A percentile compares a stretch with the other conserved stretches of the same genome.
Conservation (phyloP, 1,140 invertebrate genomes). For the Drusus annulatus region DNA sequence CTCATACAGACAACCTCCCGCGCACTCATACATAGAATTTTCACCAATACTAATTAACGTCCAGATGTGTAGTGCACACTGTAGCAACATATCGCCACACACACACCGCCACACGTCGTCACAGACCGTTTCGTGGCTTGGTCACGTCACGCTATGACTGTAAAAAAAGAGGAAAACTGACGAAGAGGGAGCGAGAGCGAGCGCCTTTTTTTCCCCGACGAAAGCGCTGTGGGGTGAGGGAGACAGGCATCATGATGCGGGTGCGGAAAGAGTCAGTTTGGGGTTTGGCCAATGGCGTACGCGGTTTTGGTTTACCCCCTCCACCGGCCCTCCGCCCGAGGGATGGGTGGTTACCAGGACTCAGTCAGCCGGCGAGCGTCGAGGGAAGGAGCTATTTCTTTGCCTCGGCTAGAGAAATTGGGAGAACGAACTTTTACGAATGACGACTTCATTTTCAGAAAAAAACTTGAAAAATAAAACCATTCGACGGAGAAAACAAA, state of each 20-base stretch:
- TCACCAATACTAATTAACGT: neutral
- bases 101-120: slow-evolving; percentile 46
- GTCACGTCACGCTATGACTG: slow-evolving; percentile 54
- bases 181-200: slow-evolving; percentile 39
- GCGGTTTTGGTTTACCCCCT: slow-evolving; percentile 59
- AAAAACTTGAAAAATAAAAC: no score
- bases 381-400: neutral
- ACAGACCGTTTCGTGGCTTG: slow-evolving; percentile 58
- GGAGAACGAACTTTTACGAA: no score
- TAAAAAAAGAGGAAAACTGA: slow-evolving; percentile 52
- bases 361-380: slow-evolving; percentile 42
- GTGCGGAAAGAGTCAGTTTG: slow-evolving; percentile 59
- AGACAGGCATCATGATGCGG: slow-evolving; percentile 51
- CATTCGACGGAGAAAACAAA: no score
- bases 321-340: slow-evolving; percentile 44
- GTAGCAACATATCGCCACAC: neutral
- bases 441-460: no score
- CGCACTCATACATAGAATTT: neutral
- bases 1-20: no score
- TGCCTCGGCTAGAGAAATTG: no score
- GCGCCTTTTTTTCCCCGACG: slow-evolving; percentile 52
- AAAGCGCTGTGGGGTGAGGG: slow-evolving; percentile 60
- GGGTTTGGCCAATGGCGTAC: slow-evolving; percentile 60
- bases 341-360: slow-evolving; percentile 41
- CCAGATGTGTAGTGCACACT: neutral